phyloP scores from a whole-genome alignment of 1,140 invertebrate genomes.

The Planococcus citri region DNA sequence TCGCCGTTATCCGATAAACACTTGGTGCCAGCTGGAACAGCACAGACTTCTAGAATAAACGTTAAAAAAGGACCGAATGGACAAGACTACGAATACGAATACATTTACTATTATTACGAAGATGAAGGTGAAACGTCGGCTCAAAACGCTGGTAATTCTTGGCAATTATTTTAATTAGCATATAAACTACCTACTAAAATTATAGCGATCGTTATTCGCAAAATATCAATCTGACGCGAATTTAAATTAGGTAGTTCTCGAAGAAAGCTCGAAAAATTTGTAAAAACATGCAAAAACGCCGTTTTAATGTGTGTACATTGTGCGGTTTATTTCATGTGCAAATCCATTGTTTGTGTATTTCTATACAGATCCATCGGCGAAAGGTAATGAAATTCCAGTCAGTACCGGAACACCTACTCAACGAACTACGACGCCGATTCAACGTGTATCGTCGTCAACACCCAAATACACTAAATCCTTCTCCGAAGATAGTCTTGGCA shows the following conservation, averaged over 20 bases:
- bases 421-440: background rate
- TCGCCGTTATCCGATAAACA: conserved; percentile 28
- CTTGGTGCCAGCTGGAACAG: conserved; percentile 28
- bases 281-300: too few species aligned
- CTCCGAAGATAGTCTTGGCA: background rate
- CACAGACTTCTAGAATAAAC: conserved; percentile 48
- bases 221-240: too few species aligned
- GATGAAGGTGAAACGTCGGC: conserved; percentile 48
- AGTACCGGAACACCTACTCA: background rate
- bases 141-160: background rate
- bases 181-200: background rate
- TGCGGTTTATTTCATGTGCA: too few species aligned
- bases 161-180: background rate
- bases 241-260: too few species aligned
- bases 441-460: background rate
- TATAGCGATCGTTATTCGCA: background rate
- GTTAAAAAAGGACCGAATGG: conserved; percentile 81
- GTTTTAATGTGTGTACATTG: too few species aligned
- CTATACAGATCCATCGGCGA: background rate
- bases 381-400: conserved; percentile 10
- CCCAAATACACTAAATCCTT: background rate
- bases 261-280: too few species aligned
- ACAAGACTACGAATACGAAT: conserved; percentile 81
- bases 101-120: conserved; percentile 81
- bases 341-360: background rate